These are phyloP conservation scores for Ellobium chinense DNA, from an alignment of 2,888 invertebrate species.

Conservation along the genomic window DNA sequence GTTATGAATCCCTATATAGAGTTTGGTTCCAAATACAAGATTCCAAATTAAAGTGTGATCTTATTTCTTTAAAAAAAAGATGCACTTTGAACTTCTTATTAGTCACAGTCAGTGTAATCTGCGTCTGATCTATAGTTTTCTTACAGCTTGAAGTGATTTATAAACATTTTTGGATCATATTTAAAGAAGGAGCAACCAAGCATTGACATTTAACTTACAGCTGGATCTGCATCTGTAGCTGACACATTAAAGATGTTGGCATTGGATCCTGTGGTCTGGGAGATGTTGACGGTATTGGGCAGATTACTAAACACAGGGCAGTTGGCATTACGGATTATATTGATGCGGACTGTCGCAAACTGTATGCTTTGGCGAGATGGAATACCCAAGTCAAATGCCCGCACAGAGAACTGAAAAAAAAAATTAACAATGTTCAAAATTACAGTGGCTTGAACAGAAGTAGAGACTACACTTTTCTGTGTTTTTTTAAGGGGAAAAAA, in stretches of 20 bases:
- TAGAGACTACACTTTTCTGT: no score
- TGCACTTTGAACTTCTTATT: no score
- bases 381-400: slow-evolving; percentile 62
- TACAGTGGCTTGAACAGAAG: neutral
- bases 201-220: slow-evolving; percentile 18
- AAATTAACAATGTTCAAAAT: neutral
- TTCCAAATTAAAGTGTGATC: no score
- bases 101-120: no score
- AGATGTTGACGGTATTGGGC: slow-evolving; percentile 57
- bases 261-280: slow-evolving; percentile 41
- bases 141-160: no score
- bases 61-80: no score
- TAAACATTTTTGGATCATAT: no score
- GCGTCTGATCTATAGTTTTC: no score
- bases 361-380: slow-evolving; percentile 55
- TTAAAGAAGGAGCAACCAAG: no score
- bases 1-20: no score
- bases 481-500: no score
- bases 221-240: slow-evolving; percentile 38
- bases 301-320: slow-evolving; percentile 65
- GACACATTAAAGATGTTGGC: slow-evolving; percentile 43
- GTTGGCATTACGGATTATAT: slow-evolving; percentile 60
- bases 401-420: slow-evolving; percentile 55
- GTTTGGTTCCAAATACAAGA: no score
- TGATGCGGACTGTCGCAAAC: slow-evolving; percentile 64